phyloP scores from a whole-genome alignment of 2,113 vertebrate genomes.

The Pterocles orientalis region DNA sequence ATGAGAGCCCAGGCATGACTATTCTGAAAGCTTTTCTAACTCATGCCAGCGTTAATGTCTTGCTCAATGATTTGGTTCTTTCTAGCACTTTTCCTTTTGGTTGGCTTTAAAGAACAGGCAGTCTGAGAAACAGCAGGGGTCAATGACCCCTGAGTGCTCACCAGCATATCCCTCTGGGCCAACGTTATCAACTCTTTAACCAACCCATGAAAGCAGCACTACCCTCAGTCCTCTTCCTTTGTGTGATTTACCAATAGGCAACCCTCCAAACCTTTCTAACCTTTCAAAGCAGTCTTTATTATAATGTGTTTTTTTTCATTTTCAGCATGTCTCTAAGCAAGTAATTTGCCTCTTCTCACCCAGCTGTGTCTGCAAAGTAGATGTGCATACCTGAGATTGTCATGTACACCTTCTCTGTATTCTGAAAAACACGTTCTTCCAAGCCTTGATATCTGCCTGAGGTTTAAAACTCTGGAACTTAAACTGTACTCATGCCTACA shows the following conservation, averaged over 20 bases:
- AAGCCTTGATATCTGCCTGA: neutral
- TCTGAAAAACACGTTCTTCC: neutral
- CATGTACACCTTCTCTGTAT: neutral
- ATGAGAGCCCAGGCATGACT: neutral
- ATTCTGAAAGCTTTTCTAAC: neutral
- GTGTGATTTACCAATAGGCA: neutral
- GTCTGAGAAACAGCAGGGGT: neutral
- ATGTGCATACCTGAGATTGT: neutral
- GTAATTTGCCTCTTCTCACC: neutral
- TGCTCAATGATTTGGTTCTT: neutral
- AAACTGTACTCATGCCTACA: neutral
- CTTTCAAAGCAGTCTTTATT: neutral
- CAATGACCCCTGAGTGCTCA: neutral
- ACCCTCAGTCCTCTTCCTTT: neutral
- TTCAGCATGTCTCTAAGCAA: neutral
- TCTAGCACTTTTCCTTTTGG: neutral
- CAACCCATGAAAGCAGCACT: fast-evolving
- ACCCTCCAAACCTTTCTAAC: neutral
- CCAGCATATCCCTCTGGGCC: neutral
- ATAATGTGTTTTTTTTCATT: neutral
- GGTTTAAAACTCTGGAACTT: neutral
- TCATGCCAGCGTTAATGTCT: neutral
- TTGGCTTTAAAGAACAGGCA: neutral
- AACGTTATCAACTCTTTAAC: neutral
- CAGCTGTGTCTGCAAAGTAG: neutral